Base-by-base conservation (phyloP, 2,113 vertebrate species). In the Phasianus colchicus region DNA sequence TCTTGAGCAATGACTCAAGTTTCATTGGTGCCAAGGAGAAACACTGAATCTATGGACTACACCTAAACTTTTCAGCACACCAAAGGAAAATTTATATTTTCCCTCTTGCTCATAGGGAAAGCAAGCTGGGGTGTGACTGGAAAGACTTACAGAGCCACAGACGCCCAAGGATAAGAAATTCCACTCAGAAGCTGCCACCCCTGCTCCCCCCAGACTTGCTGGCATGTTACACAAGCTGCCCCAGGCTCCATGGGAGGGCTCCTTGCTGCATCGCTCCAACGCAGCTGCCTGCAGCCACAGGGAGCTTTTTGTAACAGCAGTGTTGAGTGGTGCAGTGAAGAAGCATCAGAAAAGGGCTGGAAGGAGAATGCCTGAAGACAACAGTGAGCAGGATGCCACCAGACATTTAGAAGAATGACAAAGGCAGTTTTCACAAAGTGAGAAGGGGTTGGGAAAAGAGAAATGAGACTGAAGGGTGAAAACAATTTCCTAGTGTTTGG, bases 401-500 rank as follows among this genome's bases (percentile, higher is more conserved):
- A 8, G 80, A 32, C 50, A 32, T 34, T 88, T 57, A 64, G 22
- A 76, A 69, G 42, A 80, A 88, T 34, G 60, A 84, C 64, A 91
- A 85, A 89, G 27, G 75, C 9, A 2, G 65, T 85, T 78, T 89
- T 86, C 47, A 50, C 57, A 72, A 92, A 91, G 57, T 2, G 13
- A 16, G 34, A 57, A 85, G 1, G 48, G 14, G 16, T 30, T 34
- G 78, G 76, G 80, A 76, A 80, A 70, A 96, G 50, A 91, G 76
- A 93, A 91, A 85, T 43, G 32, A 92, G 65, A 45, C 45, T 61
- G 70, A 78, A 77, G 82, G 69, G 21, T 69, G 66, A 79, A 95
- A 95, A 83, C 85, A 83, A 83, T 90, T 90, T 95, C 85, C 91
- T 88, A 75, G 80, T 75, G 80, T 89, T 95, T 83, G 90, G 83